These are phyloP conservation scores for Centrocercus urophasianus DNA, from an alignment of 2,113 vertebrate genomes.

Conservation along the genomic window DNA sequence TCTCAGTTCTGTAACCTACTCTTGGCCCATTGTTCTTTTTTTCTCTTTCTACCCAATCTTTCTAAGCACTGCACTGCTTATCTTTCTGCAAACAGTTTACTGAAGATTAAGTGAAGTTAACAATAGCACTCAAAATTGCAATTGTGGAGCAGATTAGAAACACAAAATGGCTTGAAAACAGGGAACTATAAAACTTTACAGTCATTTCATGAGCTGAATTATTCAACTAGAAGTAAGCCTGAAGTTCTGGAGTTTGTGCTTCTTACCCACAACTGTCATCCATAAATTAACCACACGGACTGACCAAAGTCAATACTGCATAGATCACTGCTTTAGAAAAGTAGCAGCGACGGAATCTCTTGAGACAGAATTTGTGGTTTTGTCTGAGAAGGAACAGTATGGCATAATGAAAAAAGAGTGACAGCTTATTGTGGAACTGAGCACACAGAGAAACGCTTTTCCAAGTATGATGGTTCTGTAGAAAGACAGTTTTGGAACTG, in stretches of 20 bases:
- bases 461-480: accelerated
- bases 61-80: neutral
- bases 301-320: neutral
- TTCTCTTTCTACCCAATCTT: neutral
- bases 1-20: neutral
- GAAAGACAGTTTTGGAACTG: neutral
- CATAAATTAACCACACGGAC: neutral
- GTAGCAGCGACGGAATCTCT: neutral
- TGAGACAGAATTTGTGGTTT: slow-evolving; percentile 8
- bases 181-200: slow-evolving; percentile 15
- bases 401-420: neutral
- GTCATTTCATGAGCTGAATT: neutral
- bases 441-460: neutral
- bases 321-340: neutral
- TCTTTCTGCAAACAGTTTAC: neutral
- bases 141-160: neutral
- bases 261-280: slow-evolving; percentile 46
- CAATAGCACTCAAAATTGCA: neutral
- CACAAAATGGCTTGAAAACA: neutral
- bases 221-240: slow-evolving; percentile 1
- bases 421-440: neutral
- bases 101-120: neutral
- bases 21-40: neutral
- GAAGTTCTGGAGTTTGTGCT: neutral
- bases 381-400: slow-evolving; percentile 7